Base-by-base conservation (phyloP, 2,113 vertebrate genomes). In the Bothrops jararaca region DNA sequence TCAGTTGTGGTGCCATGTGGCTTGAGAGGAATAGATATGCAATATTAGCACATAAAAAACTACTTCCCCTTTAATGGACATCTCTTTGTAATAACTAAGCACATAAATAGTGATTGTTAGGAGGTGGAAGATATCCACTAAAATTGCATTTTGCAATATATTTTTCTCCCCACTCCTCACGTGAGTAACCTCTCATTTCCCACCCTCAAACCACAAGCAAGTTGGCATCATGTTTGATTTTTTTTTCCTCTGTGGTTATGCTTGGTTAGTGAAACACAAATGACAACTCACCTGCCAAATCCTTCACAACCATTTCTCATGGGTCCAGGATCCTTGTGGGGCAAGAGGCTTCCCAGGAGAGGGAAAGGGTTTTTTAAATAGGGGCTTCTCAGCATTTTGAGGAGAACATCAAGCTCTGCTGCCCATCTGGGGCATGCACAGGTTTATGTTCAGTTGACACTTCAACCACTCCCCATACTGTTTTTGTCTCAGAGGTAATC, bases 331-430 rank as follows among this genome's bases (percentile, higher is more conserved):
- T 87, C 85, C 74, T 86, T 39, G 60, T n/a, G 2, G 52, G 85
- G 58, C 85, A 45, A 90, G 85, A 18, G 92, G 91, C 93, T 29
- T 11, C 0, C 2, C 10, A 80, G 94, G 92, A 91, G 88, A 93
- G 93, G 92, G 95, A 90, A 92, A 93, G 85, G 94, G 94, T 93
- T 93, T 94, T 95, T 93, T 95, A 96, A 96, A 95, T 12, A 95
- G 95, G 96, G 96, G 92, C 93, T 96, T 93, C 91, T 89, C 93
- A 94, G 94, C 92, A 93, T 87, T 6, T 86, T 26, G n/a, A 95
- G 95, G 95, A 94, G 97, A 96, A 95, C 96, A 96, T 90, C 96
- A 97, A 97, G 96, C 96, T 96, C 96, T 93, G 94, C 94, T 96
- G 96, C 96, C 96, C 96, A 53, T 92, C 93, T 0, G 42, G 94